Conservation (phyloP, 2,797 vertebrate species). For the Acanthiza pusilla region DNA sequence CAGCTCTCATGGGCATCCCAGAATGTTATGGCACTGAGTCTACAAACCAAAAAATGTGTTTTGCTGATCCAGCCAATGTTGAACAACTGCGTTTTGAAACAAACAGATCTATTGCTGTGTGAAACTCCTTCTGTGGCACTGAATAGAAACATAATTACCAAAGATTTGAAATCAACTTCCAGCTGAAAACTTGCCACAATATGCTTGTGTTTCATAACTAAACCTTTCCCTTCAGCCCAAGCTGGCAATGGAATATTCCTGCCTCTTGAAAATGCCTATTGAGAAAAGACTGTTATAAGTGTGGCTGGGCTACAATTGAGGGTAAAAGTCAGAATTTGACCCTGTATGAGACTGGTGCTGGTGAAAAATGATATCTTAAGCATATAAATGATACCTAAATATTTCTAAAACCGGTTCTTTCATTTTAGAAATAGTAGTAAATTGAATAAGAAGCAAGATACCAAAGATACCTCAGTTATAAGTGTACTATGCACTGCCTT, state of each 20-base stretch:
- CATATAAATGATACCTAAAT: not conserved
- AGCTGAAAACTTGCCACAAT: not conserved
- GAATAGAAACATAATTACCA: not conserved
- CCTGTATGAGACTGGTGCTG: not conserved
- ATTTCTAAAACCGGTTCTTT: not conserved
- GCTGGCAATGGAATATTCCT: not conserved
- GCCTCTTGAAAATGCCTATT: not conserved
- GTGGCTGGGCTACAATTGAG: not conserved
- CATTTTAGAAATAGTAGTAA: not conserved
- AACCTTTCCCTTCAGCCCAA: not conserved
- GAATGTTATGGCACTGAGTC: not conserved
- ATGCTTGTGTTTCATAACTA: not conserved
- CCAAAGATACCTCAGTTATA: not conserved
- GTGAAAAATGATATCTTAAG: not conserved
- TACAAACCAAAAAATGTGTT: not conserved
- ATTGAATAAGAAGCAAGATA: not conserved
- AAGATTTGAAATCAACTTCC: slow-evolving; percentile 11
- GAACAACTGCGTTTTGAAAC: not conserved
- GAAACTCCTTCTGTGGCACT: not conserved
- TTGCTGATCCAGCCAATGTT: not conserved
- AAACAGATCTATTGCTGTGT: not conserved
- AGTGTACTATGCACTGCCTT: not conserved
- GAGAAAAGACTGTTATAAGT: not conserved
- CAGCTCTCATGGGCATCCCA: not conserved
- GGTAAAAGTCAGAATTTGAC: not conserved